Percentiles rank a stretch among this genome's conserved stretches.
Conservation (phyloP, 2,797 vertebrate genomes). For the Hoplostethus atlanticus region DNA sequence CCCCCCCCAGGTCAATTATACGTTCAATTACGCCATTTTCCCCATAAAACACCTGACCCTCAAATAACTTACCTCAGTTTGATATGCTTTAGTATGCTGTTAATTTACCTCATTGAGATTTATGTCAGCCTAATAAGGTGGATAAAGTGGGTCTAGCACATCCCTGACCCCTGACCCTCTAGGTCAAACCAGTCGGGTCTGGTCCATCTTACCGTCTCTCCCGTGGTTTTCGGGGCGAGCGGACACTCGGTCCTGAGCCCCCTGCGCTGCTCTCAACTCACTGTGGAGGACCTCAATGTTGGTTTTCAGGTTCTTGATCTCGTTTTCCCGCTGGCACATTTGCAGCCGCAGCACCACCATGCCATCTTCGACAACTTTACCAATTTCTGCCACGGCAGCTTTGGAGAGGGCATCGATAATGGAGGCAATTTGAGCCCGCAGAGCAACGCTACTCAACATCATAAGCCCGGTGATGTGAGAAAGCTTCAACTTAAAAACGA, state of each 20-base stretch:
- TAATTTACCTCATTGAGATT: too few relatives aligned
- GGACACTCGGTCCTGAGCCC: conserved; percentile 38
- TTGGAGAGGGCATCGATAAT: conserved; percentile 81
- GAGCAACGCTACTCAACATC: conserved; percentile 77
- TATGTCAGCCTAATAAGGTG: neutral
- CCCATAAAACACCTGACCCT: too few relatives aligned
- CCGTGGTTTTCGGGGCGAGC: conserved; percentile 20
- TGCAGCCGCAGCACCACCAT: conserved; percentile 80
- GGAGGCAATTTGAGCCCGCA: conserved; percentile 81
- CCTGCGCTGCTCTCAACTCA: conserved; percentile 71
- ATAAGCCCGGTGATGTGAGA: neutral
- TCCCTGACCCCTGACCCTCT: neutral
- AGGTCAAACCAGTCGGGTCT: too few relatives aligned
- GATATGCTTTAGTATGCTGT: too few relatives aligned
- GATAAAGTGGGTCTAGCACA: neutral
- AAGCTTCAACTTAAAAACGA: neutral
- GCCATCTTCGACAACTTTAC: conserved; percentile 82
- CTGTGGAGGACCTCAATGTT: conserved; percentile 73
- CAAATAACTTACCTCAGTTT: too few relatives aligned
- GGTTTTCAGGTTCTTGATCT: conserved; percentile 77
- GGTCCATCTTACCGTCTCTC: conserved; percentile 45
- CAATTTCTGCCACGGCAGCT: conserved; percentile 82
- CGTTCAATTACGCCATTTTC: too few relatives aligned
- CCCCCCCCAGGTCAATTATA: too few relatives aligned
- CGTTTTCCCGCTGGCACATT: conserved; percentile 74